These are phyloP conservation scores for Rhinophrynus dorsalis DNA, from an alignment of 2,797 vertebrate genomes.

Conservation along the genomic window DNA sequence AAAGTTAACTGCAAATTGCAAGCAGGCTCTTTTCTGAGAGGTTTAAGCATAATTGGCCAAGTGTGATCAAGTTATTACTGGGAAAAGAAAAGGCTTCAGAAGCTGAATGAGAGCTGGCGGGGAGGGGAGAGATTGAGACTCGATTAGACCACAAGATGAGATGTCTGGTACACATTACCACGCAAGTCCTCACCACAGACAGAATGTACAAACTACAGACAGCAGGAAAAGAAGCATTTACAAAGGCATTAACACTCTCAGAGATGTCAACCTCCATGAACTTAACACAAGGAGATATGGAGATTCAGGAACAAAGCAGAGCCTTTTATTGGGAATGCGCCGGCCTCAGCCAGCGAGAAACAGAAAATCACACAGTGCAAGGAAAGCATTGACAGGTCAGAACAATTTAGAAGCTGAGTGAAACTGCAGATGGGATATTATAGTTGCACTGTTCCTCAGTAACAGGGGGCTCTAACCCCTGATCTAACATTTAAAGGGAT, in stretches of 20 bases:
- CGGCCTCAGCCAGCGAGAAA: background rate
- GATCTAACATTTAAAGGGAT: no score
- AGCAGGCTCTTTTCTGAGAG: background rate
- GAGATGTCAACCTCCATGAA: slow-evolving; percentile 5
- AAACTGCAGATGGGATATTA: background rate
- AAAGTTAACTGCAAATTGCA: background rate
- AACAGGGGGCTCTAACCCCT: no score
- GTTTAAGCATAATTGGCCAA: background rate
- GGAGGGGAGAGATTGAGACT: background rate
- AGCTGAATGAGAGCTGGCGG: background rate
- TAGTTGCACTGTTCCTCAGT: background rate
- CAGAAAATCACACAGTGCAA: background rate
- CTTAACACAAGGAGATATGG: background rate
- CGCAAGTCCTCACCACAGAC: background rate
- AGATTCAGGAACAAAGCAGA: slow-evolving; percentile 1
- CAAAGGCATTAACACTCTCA: slow-evolving; percentile 9
- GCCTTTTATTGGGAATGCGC: slow-evolving; percentile 1
- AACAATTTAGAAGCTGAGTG: background rate
- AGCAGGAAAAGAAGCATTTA: slow-evolving; percentile 11
- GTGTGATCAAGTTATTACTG: background rate
- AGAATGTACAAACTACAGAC: slow-evolving; percentile 16
- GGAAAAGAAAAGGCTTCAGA: background rate
- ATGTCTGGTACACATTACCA: slow-evolving; percentile 12
- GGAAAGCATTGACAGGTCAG: background rate
- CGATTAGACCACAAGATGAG: slow-evolving; percentile 6